These are phyloP conservation scores for Hassar affinis DNA, from an alignment of 2,113 vertebrate species.

Conservation along the genomic window DNA sequence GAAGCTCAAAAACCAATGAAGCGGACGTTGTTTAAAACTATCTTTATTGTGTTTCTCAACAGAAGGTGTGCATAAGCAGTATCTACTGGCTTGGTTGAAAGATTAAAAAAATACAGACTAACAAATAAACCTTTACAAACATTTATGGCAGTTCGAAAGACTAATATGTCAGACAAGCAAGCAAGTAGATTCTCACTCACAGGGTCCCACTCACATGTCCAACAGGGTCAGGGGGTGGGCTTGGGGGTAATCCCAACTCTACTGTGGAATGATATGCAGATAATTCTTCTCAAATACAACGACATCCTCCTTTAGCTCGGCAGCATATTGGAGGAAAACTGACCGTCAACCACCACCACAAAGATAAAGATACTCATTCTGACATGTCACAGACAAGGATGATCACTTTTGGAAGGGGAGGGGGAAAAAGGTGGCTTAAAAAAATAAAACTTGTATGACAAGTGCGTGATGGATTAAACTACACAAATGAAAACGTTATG, in stretches of 20 bases:
- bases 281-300: conserved; percentile 11
- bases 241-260: conserved; percentile 26
- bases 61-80: conserved; percentile 46
- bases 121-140: conserved; percentile 37
- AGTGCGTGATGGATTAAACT: conserved; percentile 15
- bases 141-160: conserved; percentile 48
- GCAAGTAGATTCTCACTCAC: neutral
- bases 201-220: neutral
- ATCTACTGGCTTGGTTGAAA: conserved; percentile 32
- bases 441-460: neutral
- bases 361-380: conserved; percentile 13
- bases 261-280: conserved; percentile 33
- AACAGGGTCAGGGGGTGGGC: too few species aligned
- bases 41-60: conserved; percentile 53
- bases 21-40: conserved; percentile 41
- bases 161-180: conserved; percentile 12
- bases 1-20: neutral
- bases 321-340: conserved; percentile 7
- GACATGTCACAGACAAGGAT: conserved; percentile 21
- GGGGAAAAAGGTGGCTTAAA: neutral
- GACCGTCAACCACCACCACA: neutral
- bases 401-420: neutral
- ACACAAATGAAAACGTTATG: neutral
- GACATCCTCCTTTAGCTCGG: conserved; percentile 9
- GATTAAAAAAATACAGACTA: conserved; percentile 32